Evolutionary conservation across 2,797 vertebrate species (phyloP), one percentile per base, ranked within the genome.

Genomic region (Gymnopithys bicolor): DNA sequence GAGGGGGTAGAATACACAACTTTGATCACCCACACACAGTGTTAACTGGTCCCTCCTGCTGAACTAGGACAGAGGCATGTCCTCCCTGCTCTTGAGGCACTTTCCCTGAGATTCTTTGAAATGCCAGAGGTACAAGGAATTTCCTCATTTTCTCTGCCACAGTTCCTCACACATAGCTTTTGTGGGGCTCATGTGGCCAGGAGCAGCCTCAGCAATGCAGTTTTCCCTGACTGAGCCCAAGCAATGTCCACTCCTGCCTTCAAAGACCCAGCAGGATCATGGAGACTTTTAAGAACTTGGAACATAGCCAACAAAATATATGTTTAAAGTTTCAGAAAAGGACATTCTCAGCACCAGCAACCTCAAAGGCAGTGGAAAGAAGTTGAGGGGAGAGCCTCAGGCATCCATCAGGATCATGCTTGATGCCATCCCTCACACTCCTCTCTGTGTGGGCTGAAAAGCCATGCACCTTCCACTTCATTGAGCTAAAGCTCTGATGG

Each of bases 381-480:
- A 64, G 23, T 7, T 55, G 53, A 17, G 13, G 28, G 32, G 10
- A 53, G 84, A 87, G 45, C 18, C 19, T 64, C 41, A 79, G 51
- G 30, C 23, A 60, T 53, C 16, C 3, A 9, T 32, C 37, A 35
- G 21, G 53, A 49, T 9, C 4, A 1, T 73, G 18, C 4, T 32
- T 59, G 28, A 25, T 69, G 62, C 24, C 18, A 64, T 45, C 33
- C 41, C 11, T 80, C 25, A 14, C 1, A 0, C 7, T 6, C 10
- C 7, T 33, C 23, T 60, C 37, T 8, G 1, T 1, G 3, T 14
- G n/a, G 59, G 58, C 69, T 3, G 10, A 80, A 73, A 70, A 53
- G 17, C 25, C 0, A 0, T 32, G 21, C 8, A 69, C 4, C 21
- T 49, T 13, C 28, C 0, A 7, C 16, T 94, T 46, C 10, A 4